Evolutionary conservation across 1,140 invertebrate species (phyloP).

Genomic region (Drosophila leontia): DNA sequence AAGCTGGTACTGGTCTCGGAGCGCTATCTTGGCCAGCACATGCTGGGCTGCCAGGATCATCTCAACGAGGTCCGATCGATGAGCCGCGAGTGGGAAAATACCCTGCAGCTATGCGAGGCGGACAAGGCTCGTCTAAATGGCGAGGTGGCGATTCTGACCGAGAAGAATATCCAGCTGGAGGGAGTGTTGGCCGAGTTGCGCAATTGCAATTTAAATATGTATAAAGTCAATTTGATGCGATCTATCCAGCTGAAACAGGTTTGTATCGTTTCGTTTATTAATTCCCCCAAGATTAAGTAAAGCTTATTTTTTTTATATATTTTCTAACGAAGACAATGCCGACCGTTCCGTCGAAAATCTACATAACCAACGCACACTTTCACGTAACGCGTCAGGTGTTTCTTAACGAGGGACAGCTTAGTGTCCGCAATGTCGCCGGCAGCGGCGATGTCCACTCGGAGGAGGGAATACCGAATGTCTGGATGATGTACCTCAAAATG

Average conservation of each 20-base stretch:
- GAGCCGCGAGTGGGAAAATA: conserved; percentile 61
- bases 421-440: neutral
- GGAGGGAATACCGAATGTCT: conserved; percentile 8
- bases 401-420: conserved; percentile 12
- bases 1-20: conserved; percentile 57
- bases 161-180: conserved; percentile 51
- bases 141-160: conserved; percentile 26
- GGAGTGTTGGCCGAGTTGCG: conserved; percentile 45
- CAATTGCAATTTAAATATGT: conserved; percentile 58
- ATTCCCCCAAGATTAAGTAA: too few relatives aligned
- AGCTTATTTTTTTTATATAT: too few relatives aligned
- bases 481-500: conserved; percentile 17
- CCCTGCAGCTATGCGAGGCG: conserved; percentile 46
- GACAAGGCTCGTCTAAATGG: conserved; percentile 28
- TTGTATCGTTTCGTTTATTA: too few relatives aligned
- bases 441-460: neutral
- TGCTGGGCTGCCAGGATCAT: conserved; percentile 16
- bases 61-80: conserved; percentile 28
- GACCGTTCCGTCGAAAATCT: conserved; percentile 1
- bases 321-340: neutral
- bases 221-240: conserved; percentile 59
- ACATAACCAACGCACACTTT: conserved; percentile 11
- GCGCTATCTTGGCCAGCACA: conserved; percentile 46
- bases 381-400: conserved; percentile 8
- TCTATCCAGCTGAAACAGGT: conserved; percentile 45